phyloP scores from a whole-genome alignment of 2,888 invertebrate species.

The Drosophila peninsularis region DNA sequence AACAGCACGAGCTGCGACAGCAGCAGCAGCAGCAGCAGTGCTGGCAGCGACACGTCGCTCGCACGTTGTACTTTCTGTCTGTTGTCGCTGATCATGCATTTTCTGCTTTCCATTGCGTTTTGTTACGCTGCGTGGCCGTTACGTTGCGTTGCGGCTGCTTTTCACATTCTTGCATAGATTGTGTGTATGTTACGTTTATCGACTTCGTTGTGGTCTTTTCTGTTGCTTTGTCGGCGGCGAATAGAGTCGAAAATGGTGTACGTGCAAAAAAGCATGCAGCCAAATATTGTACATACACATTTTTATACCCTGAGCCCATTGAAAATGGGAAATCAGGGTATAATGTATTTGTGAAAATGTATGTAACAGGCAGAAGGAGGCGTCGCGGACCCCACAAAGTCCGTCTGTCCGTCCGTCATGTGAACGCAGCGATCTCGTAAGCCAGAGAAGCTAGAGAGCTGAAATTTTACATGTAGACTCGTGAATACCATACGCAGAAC shows the following conservation, averaged over 20 bases:
- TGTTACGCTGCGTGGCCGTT: not conserved
- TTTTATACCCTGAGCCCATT: too few relatives aligned
- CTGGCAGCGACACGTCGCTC: not conserved
- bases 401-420: too few relatives aligned
- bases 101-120: conserved; percentile 1
- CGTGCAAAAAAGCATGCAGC: conserved; percentile 84
- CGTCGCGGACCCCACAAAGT: too few relatives aligned
- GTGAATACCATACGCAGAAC: too few relatives aligned
- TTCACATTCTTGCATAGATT: conserved; percentile 38
- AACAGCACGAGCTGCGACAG: not conserved
- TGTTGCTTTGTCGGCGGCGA: conserved; percentile 45
- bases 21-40: conserved; percentile 3
- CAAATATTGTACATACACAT: conserved; percentile 51
- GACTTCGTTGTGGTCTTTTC: conserved; percentile 21
- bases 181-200: conserved; percentile 16
- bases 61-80: conserved; percentile 5
- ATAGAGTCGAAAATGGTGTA: conserved; percentile 77
- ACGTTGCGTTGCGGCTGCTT: conserved; percentile 4
- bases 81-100: conserved; percentile 31
- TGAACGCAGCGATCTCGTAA: too few relatives aligned
- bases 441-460: too few relatives aligned
- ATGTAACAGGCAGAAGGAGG: too few relatives aligned
- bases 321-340: too few relatives aligned
- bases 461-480: too few relatives aligned
- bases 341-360: too few relatives aligned